A percentile compares a stretch with the other conserved stretches of the same genome.
Conservation (phyloP, 2,888 invertebrate genomes). For the Allygus modestus region DNA sequence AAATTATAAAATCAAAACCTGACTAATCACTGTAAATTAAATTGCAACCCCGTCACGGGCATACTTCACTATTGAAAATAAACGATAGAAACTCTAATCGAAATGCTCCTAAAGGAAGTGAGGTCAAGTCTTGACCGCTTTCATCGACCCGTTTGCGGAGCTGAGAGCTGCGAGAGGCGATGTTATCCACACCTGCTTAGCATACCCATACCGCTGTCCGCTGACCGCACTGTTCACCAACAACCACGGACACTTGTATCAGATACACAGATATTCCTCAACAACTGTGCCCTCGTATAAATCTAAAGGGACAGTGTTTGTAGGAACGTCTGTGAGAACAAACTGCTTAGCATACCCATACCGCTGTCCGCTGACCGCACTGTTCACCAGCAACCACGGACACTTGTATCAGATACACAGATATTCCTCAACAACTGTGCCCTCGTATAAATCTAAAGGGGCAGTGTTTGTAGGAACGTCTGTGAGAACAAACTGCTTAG, state of each 20-base stretch:
- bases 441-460: not conserved
- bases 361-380: not conserved
- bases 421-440: not conserved
- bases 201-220: conserved; percentile 19
- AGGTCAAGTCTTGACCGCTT: conserved; percentile 19
- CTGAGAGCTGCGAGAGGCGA: not conserved
- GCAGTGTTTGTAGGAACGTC: not conserved
- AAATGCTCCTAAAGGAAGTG: conserved; percentile 8
- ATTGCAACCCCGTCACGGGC: too few relatives aligned
- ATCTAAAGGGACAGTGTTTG: not conserved
- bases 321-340: not conserved
- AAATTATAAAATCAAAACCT: too few relatives aligned
- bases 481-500: not conserved
- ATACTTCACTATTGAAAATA: too few relatives aligned
- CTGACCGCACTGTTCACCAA: not conserved
- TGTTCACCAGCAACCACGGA: not conserved
- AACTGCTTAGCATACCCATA: not conserved
- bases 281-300: not conserved
- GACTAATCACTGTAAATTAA: too few relatives aligned
- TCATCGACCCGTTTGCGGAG: conserved; percentile 5
- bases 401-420: not conserved
- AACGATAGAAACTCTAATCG: not conserved
- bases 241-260: not conserved
- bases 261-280: not conserved
- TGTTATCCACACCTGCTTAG: conserved; percentile 41